Conservation (phyloP, 1,140 invertebrate species). For the Drosophila fuyamai region DNA sequence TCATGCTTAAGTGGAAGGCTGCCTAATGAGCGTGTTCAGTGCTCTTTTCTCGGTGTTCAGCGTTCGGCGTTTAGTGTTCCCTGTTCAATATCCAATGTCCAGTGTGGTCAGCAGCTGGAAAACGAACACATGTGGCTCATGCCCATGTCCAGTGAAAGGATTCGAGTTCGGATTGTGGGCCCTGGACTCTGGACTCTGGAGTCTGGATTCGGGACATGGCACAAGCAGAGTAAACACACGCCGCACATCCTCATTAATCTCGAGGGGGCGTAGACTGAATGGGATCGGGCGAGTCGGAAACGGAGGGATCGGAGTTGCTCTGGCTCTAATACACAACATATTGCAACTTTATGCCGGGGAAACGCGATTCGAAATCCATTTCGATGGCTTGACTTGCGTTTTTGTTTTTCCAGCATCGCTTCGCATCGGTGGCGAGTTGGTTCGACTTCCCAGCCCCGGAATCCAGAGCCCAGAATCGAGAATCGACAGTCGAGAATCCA, state of each 20-base stretch:
- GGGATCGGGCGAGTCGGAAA: constrained; percentile 4
- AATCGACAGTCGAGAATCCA: no score
- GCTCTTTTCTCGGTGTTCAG: constrained; percentile 1
- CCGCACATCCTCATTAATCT: constrained; percentile 74
- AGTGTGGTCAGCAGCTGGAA: constrained; percentile 80
- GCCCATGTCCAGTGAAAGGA: constrained; percentile 59
- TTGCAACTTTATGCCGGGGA: constrained; percentile 74
- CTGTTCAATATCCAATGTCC: constrained; percentile 28
- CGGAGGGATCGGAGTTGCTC: constrained; percentile 19
- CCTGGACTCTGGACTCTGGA: constrained; percentile 1
- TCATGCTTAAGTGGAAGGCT: constrained; percentile 74
- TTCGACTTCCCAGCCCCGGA: constrained; percentile 19
- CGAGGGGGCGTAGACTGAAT: constrained; percentile 63
- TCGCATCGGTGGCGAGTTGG: constrained; percentile 21
- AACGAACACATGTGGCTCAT: constrained; percentile 44
- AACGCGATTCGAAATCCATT: constrained; percentile 28
- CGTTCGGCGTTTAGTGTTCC: constrained; percentile 16
- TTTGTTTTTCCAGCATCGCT: constrained; percentile 53
- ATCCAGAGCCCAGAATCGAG: not conserved
- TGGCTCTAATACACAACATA: constrained; percentile 73
- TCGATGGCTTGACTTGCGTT: constrained; percentile 25
- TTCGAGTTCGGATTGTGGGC: constrained; percentile 33
- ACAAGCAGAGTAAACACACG: constrained; percentile 64
- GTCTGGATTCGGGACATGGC: constrained; percentile 10
- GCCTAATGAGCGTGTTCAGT: constrained; percentile 59